These are phyloP conservation scores for Agonopterix alstromeriana DNA, from an alignment of 2,888 invertebrate species.

Conservation along the genomic window DNA sequence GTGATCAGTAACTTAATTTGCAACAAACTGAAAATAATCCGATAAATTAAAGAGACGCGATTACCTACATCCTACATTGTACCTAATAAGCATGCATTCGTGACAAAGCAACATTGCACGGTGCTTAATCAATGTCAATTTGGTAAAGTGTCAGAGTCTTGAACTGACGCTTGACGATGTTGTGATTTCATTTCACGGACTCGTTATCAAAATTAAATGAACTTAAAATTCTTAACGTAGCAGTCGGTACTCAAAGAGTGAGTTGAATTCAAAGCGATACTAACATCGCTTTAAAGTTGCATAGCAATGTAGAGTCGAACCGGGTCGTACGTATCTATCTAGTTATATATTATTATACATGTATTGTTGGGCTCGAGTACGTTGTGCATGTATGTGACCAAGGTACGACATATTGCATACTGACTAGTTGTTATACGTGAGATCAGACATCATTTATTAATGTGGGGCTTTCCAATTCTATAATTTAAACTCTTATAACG, in stretches of 20 bases:
- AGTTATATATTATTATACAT: conserved; percentile 5
- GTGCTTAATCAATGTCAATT: too few species aligned
- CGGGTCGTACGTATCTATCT: conserved; percentile 19
- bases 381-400: conserved; percentile 10
- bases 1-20: too few species aligned
- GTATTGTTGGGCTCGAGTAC: conserved; percentile 10
- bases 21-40: too few species aligned
- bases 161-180: background rate
- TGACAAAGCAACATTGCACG: too few species aligned
- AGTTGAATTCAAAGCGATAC: conserved; percentile 40
- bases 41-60: too few species aligned
- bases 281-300: conserved; percentile 33
- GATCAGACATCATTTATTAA: background rate
- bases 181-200: too few species aligned
- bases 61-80: too few species aligned
- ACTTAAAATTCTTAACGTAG: conserved; percentile 35
- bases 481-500: background rate
- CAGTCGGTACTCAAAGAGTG: conserved; percentile 21
- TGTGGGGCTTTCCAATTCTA: background rate
- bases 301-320: conserved; percentile 20
- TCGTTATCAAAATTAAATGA: conserved; percentile 2
- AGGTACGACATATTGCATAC: conserved; percentile 27
- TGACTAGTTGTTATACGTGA: conserved; percentile 17
- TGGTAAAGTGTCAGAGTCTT: background rate
- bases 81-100: too few species aligned